Evolutionary conservation across 53 echinoderm and acorn worm genomes (phyloP).

Genomic region (Patiria pectinifera): DNA sequence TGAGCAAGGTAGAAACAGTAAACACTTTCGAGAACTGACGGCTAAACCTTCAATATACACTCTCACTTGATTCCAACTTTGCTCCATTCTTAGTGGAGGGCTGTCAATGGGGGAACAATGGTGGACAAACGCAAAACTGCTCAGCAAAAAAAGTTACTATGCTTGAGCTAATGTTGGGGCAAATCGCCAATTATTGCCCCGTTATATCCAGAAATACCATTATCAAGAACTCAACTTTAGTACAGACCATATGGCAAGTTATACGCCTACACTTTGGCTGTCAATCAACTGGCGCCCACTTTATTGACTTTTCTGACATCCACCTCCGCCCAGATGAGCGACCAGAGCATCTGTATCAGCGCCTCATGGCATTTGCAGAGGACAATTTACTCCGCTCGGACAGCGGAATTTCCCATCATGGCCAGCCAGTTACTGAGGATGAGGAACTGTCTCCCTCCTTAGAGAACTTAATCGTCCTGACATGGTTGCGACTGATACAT

Average conservation of each 20-base stretch:
- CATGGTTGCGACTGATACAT: slow-evolving; percentile 62
- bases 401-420: slow-evolving; percentile 34
- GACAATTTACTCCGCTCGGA: slow-evolving; percentile 29
- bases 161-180: slow-evolving; percentile 34
- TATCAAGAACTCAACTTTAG: too few relatives aligned
- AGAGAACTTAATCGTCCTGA: slow-evolving; percentile 65
- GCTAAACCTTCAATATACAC: slow-evolving; percentile 61
- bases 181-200: slow-evolving; percentile 62
- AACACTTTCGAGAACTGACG: slow-evolving; percentile 64
- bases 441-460: slow-evolving; percentile 48
- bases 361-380: not conserved
- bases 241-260: too few relatives aligned
- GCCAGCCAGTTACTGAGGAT: not conserved
- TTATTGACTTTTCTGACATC: slow-evolving; percentile 9
- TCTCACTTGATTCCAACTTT: slow-evolving; percentile 58
- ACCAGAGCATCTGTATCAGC: slow-evolving; percentile 60
- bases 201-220: slow-evolving; percentile 27
- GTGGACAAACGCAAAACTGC: slow-evolving; percentile 17
- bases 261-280: too few relatives aligned
- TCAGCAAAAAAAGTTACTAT: slow-evolving; percentile 48
- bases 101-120: slow-evolving; percentile 40
- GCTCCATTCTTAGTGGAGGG: slow-evolving; percentile 16
- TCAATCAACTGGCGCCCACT: too few relatives aligned
- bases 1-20: slow-evolving; percentile 6
- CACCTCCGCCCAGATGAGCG: slow-evolving; percentile 50